Evolutionary conservation across 2,888 invertebrate genomes (phyloP), one percentile per base, ranked within the genome.

Genomic region (Polyommatus iphigenia): DNA sequence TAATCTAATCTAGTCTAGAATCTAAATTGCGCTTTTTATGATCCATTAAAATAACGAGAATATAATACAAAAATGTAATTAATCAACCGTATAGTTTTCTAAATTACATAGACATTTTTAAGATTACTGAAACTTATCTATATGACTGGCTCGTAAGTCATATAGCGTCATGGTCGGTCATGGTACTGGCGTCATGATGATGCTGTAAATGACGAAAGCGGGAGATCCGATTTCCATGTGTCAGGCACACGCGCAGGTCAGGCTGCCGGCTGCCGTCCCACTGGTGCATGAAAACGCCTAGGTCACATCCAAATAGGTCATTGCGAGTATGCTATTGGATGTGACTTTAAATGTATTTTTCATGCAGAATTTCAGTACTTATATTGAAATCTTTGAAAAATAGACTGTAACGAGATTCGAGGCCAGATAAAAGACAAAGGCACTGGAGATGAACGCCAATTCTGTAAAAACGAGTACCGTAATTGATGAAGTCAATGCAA

Each of bases 271-370:
- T 29, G 8, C 24, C 62, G 24, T 4, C 15, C 15, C 67, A 24
- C 67, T 67, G 67, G 67, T 29, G 67, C 67, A 67, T 67, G 67
- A 29, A 29, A 67, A 29, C 67, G 67, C 15, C 29, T 32, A 67
- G 67, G 67, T 32, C 29, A 67, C 67, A 67, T 29, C 15, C 67
- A 32, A 67, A 67, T 29, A 29, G 67, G 67, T 67, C 67, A 67
- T 32, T 10, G 24, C 24, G 20, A 62, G n/a, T 24, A 24, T 24
- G 20, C 62, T 24, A 18, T 5, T 8, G 0, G 1, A 50, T 15
- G 10, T 20, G 20, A 20, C 20, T n/a, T n/a, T 20, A 59, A 59
- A 59, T n/a, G 20, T 15, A 8, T 20, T n/a, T 20, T 59, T 20
- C 59, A n/a, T 20, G 18, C 54, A 18, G 54, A 54, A 54, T 54